A percentile compares a stretch with the other conserved stretches of the same genome.
Conservation (phyloP, 1,140 invertebrate genomes). For the Dendroctonus valens region DNA sequence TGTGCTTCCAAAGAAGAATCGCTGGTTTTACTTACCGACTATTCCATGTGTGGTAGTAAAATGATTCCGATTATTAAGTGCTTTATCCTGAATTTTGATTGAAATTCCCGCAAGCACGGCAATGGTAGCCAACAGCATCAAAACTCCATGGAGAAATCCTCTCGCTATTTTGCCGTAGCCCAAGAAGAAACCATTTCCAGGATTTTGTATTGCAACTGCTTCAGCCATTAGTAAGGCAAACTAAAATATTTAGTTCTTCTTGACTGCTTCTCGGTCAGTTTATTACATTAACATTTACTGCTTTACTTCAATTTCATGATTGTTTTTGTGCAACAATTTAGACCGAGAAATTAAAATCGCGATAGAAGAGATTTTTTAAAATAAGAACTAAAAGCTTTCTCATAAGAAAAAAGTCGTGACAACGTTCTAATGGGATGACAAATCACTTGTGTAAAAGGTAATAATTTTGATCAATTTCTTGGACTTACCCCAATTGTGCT, state of each 20-base stretch:
- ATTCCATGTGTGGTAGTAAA: slow-evolving; percentile 20
- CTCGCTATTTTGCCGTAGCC: slow-evolving; percentile 10
- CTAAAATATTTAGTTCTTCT: slow-evolving; percentile 3
- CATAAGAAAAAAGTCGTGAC: neutral
- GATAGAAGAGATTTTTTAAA: neutral
- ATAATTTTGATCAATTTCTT: neutral
- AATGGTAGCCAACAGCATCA: slow-evolving; percentile 19
- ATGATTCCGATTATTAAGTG: slow-evolving; percentile 8
- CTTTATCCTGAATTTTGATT: slow-evolving; percentile 26
- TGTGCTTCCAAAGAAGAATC: neutral
- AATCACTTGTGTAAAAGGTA: too few relatives aligned
- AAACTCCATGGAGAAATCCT: slow-evolving; percentile 18
- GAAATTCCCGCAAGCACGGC: slow-evolving; percentile 16
- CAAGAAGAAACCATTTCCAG: slow-evolving; percentile 12
- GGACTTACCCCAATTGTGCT: slow-evolving; percentile 24
- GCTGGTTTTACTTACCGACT: slow-evolving; percentile 9
- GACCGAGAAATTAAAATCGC: too few relatives aligned
- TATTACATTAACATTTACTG: too few relatives aligned
- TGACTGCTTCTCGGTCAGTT: too few relatives aligned
- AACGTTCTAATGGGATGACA: too few relatives aligned
- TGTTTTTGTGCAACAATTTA: too few relatives aligned
- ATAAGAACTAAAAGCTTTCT: neutral
- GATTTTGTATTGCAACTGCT: slow-evolving; percentile 13
- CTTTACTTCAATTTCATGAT: too few relatives aligned
- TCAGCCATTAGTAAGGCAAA: slow-evolving; percentile 24